Evolutionary conservation across 2,888 invertebrate genomes (phyloP).

Genomic region (Dryocosmus kuriphilus): DNA sequence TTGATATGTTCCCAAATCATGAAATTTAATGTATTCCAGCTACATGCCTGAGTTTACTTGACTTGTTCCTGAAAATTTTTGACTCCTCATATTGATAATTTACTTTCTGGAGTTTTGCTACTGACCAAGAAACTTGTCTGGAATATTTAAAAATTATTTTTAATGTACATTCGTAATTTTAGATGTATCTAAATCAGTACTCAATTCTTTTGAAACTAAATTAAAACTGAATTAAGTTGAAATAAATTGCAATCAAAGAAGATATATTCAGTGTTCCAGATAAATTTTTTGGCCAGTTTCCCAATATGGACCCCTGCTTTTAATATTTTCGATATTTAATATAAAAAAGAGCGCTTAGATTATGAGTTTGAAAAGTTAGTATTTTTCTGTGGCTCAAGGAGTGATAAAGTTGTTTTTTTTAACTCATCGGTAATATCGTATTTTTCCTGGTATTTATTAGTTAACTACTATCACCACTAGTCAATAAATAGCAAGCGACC

Average conservation of each 20-base stretch:
- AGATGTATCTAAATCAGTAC: too few relatives aligned
- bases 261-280: slow-evolving; percentile 45
- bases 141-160: not conserved
- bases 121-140: not conserved
- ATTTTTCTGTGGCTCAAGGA: slow-evolving; percentile 18
- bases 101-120: not conserved
- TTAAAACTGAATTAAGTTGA: not conserved
- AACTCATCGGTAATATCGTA: slow-evolving; percentile 51
- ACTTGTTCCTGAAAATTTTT: not conserved
- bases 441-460: slow-evolving; percentile 63
- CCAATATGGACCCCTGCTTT: not conserved
- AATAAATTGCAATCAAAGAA: not conserved
- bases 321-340: slow-evolving; percentile 1
- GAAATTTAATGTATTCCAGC: not conserved
- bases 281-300: slow-evolving; percentile 7
- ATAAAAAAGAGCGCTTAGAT: slow-evolving; percentile 18
- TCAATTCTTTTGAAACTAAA: not conserved
- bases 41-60: not conserved
- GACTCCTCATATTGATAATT: not conserved
- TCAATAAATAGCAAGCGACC: slow-evolving; percentile 53
- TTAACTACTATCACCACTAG: slow-evolving; percentile 64
- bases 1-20: not conserved
- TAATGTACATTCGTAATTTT: not conserved
- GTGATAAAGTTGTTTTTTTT: not conserved
- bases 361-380: slow-evolving; percentile 40